Evolutionary conservation across 2,888 invertebrate species (phyloP), one percentile per base, ranked within the genome.

Genomic region (Drosophila nr. perissopoda): DNA sequence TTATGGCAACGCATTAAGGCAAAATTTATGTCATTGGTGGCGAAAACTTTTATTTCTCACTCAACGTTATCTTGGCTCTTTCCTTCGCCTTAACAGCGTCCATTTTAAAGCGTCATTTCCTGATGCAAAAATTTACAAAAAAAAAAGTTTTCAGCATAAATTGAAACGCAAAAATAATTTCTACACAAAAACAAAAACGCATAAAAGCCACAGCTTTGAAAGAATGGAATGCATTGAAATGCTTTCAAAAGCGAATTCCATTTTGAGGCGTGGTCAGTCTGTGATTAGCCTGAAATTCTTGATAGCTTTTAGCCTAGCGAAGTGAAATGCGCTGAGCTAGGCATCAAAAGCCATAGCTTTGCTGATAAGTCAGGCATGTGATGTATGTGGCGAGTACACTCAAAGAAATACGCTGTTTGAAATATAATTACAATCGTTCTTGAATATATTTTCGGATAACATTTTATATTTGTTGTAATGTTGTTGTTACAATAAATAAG

Each of bases 1-100:
- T 87, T 85, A 84, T 87, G 85, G 73, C 75, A 73, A 60, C 64
- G 61, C 87, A 89, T 89, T 87, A 85, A 66, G 73, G 54, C 60
- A 27, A 72, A 84, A 85, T 89, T 86, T 76, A 86, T 89, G 88
- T 74, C 65, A 56, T 57, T 60, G 76, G 58, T 54, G 72, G 34
- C 64, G 64, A 60, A 42, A 36, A 21, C 57, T 51, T 76, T 76
- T 42, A 56, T 42, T 45, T 60, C 42, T 56, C 27, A n/a, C 27
- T 57, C 29, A 16, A 7, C n/a, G 1, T 29, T 18, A 4, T 27
- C 49, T n/a, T 10, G 27, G 27, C 18, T 36, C n/a, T 27, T 21
- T 45, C 29, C n/a, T 52, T 25, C 16, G 51, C 57, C 29, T 62
- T 27, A 36, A 25, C 25, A 60, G 48, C 53, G 42, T 67, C 52